A percentile compares a stretch with the other conserved stretches of the same genome.
Evolutionary conservation across 2,113 vertebrate species (phyloP).

Genomic region (Zeus faber): DNA sequence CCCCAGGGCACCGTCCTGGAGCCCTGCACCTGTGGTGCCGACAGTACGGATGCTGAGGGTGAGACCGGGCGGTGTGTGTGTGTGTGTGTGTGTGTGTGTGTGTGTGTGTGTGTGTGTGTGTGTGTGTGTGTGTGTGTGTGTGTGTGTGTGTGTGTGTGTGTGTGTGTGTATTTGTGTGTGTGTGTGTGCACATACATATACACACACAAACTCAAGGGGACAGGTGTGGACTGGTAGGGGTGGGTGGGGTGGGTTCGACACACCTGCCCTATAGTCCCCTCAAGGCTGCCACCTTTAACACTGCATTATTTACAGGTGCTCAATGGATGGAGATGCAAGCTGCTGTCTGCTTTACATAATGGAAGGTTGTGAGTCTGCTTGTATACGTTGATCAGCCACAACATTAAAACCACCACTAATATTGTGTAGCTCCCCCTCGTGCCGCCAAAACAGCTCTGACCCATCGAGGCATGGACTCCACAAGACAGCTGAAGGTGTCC

Average conservation of each 20-base stretch:
- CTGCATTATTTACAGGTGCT: constrained; percentile 77
- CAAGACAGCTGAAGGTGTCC: no score
- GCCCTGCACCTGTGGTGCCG: constrained; percentile 65
- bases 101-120: constrained; percentile 27
- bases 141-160: constrained; percentile 19
- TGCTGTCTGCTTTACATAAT: constrained; percentile 55
- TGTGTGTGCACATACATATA: no score
- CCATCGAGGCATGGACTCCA: no score
- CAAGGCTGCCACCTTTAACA: constrained; percentile 69
- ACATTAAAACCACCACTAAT: no score
- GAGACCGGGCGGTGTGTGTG: constrained; percentile 32
- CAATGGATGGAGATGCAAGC: constrained; percentile 58
- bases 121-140: constrained; percentile 15
- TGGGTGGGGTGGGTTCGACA: constrained; percentile 27
- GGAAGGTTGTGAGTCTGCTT: constrained; percentile 21
- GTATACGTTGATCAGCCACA: constrained; percentile 8
- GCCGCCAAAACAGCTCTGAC: no score
- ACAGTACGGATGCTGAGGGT: constrained; percentile 34
- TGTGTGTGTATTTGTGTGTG: constrained; percentile 33
- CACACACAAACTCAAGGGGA: neutral
- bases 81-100: constrained; percentile 13
- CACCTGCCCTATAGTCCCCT: constrained; percentile 61
- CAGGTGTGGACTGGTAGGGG: neutral
- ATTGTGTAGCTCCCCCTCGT: no score
- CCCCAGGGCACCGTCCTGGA: constrained; percentile 37